A percentile compares a stretch with the other conserved stretches of the same genome.
Conservation (phyloP, 2,113 vertebrate species). For the Mustela nigripes region DNA sequence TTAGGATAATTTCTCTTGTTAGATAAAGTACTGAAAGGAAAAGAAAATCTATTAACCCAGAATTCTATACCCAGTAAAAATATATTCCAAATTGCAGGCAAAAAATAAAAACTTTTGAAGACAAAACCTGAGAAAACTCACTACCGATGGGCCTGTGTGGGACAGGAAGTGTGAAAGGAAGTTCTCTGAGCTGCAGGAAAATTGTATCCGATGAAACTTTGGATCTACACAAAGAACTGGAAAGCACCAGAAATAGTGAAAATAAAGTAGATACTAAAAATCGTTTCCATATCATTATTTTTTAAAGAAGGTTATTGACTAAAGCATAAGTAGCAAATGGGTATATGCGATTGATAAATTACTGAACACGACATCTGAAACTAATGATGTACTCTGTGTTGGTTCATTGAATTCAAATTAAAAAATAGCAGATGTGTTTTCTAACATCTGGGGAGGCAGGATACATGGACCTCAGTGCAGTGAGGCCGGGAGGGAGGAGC, state of each 20-base stretch:
- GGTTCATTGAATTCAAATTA: not conserved
- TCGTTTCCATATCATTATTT: not conserved
- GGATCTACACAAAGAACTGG: no score
- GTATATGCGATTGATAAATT: not conserved
- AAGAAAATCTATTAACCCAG: not conserved
- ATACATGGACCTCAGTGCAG: fast-evolving
- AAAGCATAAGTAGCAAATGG: not conserved
- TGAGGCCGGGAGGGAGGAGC: no score
- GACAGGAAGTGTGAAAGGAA: no score
- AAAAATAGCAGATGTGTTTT: not conserved
- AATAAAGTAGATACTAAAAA: not conserved
- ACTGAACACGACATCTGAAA: not conserved
- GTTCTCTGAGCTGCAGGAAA: not conserved
- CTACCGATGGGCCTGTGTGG: not conserved
- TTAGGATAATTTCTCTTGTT: not conserved
- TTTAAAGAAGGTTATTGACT: not conserved
- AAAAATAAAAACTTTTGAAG: not conserved
- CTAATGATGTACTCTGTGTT: not conserved
- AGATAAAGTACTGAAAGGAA: not conserved
- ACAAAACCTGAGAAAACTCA: not conserved
- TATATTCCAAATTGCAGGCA: not conserved
- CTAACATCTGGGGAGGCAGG: not conserved
- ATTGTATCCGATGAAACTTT: not conserved
- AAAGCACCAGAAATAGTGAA: not conserved
- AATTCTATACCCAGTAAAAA: not conserved